Evolutionary conservation across 2,113 vertebrate species (phyloP).

Genomic region (Chloroceryle aenea): DNA sequence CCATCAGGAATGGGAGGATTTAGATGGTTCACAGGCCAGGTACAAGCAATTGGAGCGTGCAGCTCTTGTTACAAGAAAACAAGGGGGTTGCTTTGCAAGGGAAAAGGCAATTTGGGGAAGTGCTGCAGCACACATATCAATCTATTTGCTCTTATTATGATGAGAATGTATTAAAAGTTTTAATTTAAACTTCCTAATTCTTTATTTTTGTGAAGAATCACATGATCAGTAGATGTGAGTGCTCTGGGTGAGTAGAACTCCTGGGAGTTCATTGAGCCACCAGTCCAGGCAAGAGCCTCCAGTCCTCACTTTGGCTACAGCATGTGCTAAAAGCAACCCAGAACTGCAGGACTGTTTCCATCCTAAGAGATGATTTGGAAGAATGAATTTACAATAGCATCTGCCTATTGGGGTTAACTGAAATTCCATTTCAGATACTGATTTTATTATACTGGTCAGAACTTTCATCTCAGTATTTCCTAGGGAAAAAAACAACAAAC

Average conservation of each 20-base stretch:
- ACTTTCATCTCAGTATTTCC: neutral
- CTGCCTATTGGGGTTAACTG: neutral
- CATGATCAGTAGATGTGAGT: neutral
- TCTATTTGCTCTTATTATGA: neutral
- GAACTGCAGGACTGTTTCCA: neutral
- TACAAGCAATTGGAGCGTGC: neutral
- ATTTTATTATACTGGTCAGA: neutral
- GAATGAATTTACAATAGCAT: neutral
- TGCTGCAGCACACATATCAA: neutral
- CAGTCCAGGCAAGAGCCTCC: neutral
- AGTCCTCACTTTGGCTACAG: neutral
- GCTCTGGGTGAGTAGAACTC: neutral
- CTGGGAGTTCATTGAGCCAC: neutral
- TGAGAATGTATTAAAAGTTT: conserved; percentile 5
- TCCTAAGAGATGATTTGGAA: neutral
- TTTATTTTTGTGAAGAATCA: neutral
- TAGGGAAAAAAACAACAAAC: neutral
- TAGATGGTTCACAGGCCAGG: neutral
- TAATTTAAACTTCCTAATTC: neutral
- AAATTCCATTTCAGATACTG: neutral
- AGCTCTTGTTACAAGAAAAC: neutral
- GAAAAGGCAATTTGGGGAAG: conserved; percentile 46
- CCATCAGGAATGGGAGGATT: neutral
- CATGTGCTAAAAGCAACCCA: neutral
- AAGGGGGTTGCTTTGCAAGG: neutral